phyloP scores from a whole-genome alignment of 92 coral and sea anemone genomes.

The Anthopleura xanthogrammica region DNA sequence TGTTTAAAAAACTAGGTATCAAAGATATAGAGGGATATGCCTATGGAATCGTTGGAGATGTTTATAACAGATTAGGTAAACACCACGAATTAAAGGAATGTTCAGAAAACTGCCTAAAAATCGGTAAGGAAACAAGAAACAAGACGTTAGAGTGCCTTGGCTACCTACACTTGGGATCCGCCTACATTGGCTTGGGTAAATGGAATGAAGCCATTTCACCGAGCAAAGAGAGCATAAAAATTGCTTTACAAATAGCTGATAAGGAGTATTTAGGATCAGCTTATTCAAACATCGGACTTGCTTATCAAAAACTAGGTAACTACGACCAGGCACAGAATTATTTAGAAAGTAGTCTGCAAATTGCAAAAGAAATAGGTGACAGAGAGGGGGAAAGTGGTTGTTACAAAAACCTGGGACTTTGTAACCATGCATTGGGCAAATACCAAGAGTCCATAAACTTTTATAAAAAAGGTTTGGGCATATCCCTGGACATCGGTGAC shows the following conservation, averaged over 20 bases:
- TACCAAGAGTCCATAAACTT: slow-evolving; percentile 8
- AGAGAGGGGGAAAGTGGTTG: not conserved
- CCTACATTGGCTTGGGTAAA: not conserved
- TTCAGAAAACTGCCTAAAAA: not conserved
- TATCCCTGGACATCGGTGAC: slow-evolving; percentile 10
- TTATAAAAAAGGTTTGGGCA: not conserved
- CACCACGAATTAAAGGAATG: not conserved
- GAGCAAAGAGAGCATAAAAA: too few relatives aligned
- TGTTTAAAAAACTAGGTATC: not conserved
- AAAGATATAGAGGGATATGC: not conserved
- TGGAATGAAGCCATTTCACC: too few relatives aligned
- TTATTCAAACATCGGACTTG: not conserved
- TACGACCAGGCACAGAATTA: not conserved
- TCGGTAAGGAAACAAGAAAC: not conserved
- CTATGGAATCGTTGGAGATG: not conserved
- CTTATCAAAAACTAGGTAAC: not conserved
- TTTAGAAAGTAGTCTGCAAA: not conserved
- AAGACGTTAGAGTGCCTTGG: not conserved
- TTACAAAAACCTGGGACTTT: not conserved
- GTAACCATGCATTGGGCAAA: not conserved
- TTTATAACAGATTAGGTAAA: not conserved
- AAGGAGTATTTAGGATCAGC: not conserved
- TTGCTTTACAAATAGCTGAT: not conserved
- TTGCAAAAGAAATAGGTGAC: not conserved
- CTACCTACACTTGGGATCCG: not conserved